A percentile compares a stretch with the other conserved stretches of the same genome.
Conservation (phyloP, 2,113 vertebrate species). For the Gymnocephalus cernua region DNA sequence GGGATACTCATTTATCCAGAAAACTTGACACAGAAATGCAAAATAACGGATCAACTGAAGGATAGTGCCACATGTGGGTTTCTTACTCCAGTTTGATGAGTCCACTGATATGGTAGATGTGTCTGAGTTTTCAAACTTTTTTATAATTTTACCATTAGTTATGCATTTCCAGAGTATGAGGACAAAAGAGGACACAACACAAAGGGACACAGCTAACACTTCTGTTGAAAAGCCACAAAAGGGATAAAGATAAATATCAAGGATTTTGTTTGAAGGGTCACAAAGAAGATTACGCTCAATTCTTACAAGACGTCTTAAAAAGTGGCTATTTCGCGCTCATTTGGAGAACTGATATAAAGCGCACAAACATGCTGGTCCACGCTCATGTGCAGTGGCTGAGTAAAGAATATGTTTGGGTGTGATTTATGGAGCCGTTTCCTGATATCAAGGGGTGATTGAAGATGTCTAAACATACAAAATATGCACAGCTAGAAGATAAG, state of each 20-base stretch:
- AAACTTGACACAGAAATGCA: neutral
- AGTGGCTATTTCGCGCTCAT: neutral
- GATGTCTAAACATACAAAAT: neutral
- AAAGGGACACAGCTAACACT: neutral
- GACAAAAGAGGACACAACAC: neutral
- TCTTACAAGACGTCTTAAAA: neutral
- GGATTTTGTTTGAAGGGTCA: neutral
- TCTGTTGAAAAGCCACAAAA: neutral
- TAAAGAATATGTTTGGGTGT: neutral
- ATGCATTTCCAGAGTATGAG: neutral
- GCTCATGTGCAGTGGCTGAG: neutral
- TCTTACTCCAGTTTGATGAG: neutral
- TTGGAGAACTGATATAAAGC: neutral
- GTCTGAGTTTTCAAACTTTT: neutral
- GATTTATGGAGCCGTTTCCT: neutral
- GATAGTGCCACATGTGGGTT: neutral
- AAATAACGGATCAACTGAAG: slow-evolving; percentile 1
- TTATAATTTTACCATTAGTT: neutral
- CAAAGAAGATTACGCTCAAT: neutral
- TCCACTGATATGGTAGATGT: neutral
- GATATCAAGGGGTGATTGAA: neutral
- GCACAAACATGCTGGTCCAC: neutral
- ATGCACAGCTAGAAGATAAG: neutral
- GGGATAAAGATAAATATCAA: neutral
- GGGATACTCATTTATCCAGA: neutral